These are phyloP conservation scores for Drosophila nannoptera DNA, from an alignment of 1,140 invertebrate species.

Conservation along the genomic window DNA sequence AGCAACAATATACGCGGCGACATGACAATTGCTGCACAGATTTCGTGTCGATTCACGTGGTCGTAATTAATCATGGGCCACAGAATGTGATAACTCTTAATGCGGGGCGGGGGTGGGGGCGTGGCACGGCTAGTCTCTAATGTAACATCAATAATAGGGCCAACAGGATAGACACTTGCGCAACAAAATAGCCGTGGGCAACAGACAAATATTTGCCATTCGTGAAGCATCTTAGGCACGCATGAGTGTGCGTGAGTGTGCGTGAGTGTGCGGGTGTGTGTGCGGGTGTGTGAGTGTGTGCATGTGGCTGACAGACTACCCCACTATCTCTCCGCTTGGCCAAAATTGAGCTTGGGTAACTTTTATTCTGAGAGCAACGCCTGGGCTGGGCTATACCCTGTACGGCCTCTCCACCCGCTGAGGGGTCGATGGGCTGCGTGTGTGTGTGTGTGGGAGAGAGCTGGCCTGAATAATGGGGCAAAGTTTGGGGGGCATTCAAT, in stretches of 20 bases:
- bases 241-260: neutral
- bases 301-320: constrained; percentile 10
- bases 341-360: constrained; percentile 68
- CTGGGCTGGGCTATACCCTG: constrained; percentile 6
- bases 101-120: no score
- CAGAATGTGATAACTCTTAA: constrained; percentile 35
- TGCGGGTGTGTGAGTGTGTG: constrained; percentile 13
- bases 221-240: constrained; percentile 24
- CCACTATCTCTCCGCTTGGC: constrained; percentile 25
- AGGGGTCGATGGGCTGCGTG: no score
- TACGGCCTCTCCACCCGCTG: neutral
- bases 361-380: constrained; percentile 35
- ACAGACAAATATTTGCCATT: constrained; percentile 33
- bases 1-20: neutral
- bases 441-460: no score
- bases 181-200: constrained; percentile 22
- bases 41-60: constrained; percentile 31
- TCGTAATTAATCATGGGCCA: constrained; percentile 33
- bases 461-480: constrained; percentile 7
- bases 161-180: constrained; percentile 10
- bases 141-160: neutral
- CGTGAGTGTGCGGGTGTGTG: constrained; percentile 10
- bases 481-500: constrained; percentile 27
- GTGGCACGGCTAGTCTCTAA: constrained; percentile 2
- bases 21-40: constrained; percentile 20